Conservation (phyloP, 1,140 invertebrate species). For the Tyrophagus putrescentiae region DNA sequence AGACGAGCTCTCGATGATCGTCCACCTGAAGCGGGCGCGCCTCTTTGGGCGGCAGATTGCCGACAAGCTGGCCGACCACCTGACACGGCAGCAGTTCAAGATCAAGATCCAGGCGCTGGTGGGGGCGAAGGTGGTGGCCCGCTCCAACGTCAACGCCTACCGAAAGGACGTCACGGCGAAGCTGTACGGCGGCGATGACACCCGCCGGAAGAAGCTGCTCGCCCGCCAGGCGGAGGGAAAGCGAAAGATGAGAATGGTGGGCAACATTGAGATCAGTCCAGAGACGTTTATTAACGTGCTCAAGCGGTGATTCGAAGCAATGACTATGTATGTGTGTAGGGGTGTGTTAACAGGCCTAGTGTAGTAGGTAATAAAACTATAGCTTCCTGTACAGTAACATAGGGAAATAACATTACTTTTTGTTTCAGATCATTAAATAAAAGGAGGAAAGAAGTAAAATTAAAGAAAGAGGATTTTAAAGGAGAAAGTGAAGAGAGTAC, state of each 20-base stretch:
- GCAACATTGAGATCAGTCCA: constrained; percentile 73
- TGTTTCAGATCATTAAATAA: no score
- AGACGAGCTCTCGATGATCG: constrained; percentile 72
- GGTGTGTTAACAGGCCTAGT: no score
- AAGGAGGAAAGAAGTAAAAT: no score
- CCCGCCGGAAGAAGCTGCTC: constrained; percentile 72
- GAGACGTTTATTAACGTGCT: constrained; percentile 87
- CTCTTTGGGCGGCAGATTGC: constrained; percentile 54
- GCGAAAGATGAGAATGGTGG: constrained; percentile 73
- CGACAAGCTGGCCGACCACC: constrained; percentile 61
- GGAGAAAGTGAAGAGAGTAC: no score
- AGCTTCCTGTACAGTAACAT: no score
- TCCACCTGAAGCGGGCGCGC: constrained; percentile 52
- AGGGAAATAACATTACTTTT: no score
- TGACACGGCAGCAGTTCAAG: constrained; percentile 70
- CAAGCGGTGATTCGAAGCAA: constrained; percentile 57
- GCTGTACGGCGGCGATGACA: constrained; percentile 85
- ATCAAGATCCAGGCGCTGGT: constrained; percentile 75
- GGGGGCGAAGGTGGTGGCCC: constrained; percentile 61
- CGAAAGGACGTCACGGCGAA: constrained; percentile 82
- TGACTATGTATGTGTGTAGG: no score
- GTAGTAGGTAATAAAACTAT: no score
- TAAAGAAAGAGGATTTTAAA: no score
- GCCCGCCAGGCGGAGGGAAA: constrained; percentile 81
- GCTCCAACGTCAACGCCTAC: constrained; percentile 70